Conservation (phyloP, 2,113 vertebrate genomes). For the Turdus rufiventris region DNA sequence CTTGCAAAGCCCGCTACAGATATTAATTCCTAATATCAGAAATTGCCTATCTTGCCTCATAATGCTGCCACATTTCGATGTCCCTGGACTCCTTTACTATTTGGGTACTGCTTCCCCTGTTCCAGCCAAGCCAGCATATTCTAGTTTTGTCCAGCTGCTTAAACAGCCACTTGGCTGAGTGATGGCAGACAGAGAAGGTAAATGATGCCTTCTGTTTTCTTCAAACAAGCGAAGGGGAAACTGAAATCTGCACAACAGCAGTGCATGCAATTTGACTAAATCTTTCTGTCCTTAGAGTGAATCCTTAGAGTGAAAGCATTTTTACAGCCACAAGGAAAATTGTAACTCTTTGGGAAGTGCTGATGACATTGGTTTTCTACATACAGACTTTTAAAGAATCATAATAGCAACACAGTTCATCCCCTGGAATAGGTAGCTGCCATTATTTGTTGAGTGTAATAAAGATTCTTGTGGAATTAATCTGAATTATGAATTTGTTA, state of each 20-base stretch:
- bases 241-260: neutral
- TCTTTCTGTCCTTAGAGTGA: neutral
- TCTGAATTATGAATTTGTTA: neutral
- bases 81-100: neutral
- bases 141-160: neutral
- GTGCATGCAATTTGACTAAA: neutral
- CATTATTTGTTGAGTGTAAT: neutral
- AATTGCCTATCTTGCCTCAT: neutral
- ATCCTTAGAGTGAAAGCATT: neutral
- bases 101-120: neutral
- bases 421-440: neutral
- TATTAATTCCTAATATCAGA: neutral
- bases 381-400: neutral
- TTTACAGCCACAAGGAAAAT: neutral
- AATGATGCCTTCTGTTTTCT: neutral
- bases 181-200: neutral
- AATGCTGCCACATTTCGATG: neutral
- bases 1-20: neutral
- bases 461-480: neutral
- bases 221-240: neutral
- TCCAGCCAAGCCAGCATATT: neutral
- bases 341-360: neutral
- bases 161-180: neutral
- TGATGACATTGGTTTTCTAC: neutral
- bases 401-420: neutral